Conservation (phyloP, 2,888 invertebrate genomes). For the Drosophila multiciliata region DNA sequence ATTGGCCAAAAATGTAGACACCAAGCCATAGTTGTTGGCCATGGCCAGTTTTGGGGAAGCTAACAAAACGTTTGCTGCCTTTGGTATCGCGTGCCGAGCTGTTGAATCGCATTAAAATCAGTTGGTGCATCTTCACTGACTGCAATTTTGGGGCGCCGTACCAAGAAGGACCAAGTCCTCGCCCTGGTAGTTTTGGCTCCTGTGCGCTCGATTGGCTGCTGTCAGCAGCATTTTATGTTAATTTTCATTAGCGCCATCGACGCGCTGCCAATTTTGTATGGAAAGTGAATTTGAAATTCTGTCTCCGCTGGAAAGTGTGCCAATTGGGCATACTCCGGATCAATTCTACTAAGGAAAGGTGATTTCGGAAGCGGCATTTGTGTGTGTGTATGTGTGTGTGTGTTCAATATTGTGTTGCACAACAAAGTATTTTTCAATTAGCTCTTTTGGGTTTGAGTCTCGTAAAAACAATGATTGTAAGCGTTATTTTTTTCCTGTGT, state of each 20-base stretch:
- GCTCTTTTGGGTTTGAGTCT: constrained; percentile 59
- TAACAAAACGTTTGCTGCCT: constrained; percentile 72
- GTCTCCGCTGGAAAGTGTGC: constrained; percentile 60
- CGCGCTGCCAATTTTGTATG: constrained; percentile 79
- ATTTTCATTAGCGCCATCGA: constrained; percentile 78
- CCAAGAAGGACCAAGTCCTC: constrained; percentile 14
- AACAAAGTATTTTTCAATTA: constrained; percentile 80
- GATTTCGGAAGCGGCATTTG: background rate
- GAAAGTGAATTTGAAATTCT: constrained; percentile 76
- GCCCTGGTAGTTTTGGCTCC: constrained; percentile 41
- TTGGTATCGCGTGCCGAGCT: constrained; percentile 76
- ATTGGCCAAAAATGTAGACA: constrained; percentile 51
- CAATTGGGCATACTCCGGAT: constrained; percentile 54
- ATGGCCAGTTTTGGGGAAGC: constrained; percentile 50
- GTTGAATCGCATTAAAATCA: constrained; percentile 81
- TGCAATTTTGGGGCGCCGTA: constrained; percentile 64
- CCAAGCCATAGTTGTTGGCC: constrained; percentile 20
- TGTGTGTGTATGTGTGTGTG: background rate
- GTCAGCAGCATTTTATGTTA: constrained; percentile 80
- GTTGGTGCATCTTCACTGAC: constrained; percentile 80
- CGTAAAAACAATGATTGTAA: constrained; percentile 77
- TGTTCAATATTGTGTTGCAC: constrained; percentile 65
- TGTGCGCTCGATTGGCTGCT: constrained; percentile 79
- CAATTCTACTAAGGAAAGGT: constrained; percentile 36
- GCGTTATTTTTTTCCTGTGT: constrained; percentile 33